A percentile compares a stretch with the other conserved stretches of the same genome.
Evolutionary conservation across 2,888 invertebrate genomes (phyloP).

Genomic region (Andricus quercusramuli): DNA sequence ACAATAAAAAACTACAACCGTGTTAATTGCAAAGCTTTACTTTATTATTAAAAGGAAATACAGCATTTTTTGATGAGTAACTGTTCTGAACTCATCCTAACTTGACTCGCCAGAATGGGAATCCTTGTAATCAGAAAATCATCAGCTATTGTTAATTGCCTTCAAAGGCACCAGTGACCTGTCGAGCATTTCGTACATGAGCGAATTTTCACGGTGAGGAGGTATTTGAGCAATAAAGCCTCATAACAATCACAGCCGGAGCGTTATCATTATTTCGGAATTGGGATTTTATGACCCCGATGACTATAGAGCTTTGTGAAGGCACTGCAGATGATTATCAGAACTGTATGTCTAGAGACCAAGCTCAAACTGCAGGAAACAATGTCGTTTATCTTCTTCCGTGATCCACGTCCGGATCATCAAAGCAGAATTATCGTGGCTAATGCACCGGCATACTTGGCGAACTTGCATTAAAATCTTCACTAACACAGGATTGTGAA

Average conservation of each 20-base stretch:
- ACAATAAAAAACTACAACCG: too few relatives aligned
- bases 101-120: too few relatives aligned
- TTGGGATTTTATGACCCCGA: slow-evolving; percentile 6
- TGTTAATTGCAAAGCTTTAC: too few relatives aligned
- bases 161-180: not conserved
- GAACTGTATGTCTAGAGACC: slow-evolving; percentile 46
- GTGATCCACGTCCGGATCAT: slow-evolving; percentile 68
- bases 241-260: slow-evolving; percentile 10
- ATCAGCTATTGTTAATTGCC: not conserved
- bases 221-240: slow-evolving; percentile 14
- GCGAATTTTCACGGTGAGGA: not conserved
- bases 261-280: slow-evolving; percentile 12
- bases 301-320: slow-evolving; percentile 50
- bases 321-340: slow-evolving; percentile 65
- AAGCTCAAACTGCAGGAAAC: slow-evolving; percentile 62
- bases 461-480: slow-evolving; percentile 45
- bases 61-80: too few relatives aligned
- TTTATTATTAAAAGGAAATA: too few relatives aligned
- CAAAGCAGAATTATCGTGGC: slow-evolving; percentile 65
- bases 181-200: slow-evolving; percentile 7
- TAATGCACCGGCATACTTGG: slow-evolving; percentile 59
- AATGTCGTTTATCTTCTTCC: slow-evolving; percentile 68
- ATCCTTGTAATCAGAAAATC: slow-evolving; percentile 14
- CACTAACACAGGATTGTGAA: not conserved
- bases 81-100: too few relatives aligned